Base-by-base conservation (phyloP, 2,113 vertebrate species). In the Hipposideros armiger region DNA sequence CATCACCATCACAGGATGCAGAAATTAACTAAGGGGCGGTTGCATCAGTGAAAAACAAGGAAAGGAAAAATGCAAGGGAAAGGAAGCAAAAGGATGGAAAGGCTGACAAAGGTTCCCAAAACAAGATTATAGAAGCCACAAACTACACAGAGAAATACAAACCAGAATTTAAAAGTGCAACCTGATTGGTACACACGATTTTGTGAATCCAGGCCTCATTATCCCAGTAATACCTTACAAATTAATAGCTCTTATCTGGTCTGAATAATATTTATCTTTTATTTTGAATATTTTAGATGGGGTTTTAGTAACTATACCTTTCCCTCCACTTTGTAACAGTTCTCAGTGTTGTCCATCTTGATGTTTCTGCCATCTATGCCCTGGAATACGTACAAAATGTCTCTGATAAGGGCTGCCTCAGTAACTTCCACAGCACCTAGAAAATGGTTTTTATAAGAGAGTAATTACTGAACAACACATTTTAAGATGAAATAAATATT, bases 381-480 rank as follows among this genome's bases (percentile, higher is more conserved):
- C 98, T 99, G 99, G 99, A 99, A 99, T 96, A 99, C 99, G 86
- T 99, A 99, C 45, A 99, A 98, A 98, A 99, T 98, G 98, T 99
- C 99, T 97, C 99, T 99, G 90, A 99, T 99, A 52, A 99, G 98
- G 67, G 99, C 98, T 3, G 98, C 98, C 98, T 99, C 99, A 0
- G 98, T 99, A 58, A 99, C 98, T 98, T 99, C 99, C 90, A 98
- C 98, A 96, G 98, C 96, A 40, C 98, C 99, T 98, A 69, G 6
- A 94, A 88, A 92, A 36, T 4, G 5, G 64, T 62, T 85, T 95
- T 73, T 19, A 4, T 60, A 86, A 95, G 30, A 70, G 0, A 87
- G 26, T 0, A 30, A 60, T 82, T 56, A 84, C 42, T 58, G 45
- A 74, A 36, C 4, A 47, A 26, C 7, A 54, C 56, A 32, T 30